These are phyloP conservation scores for Murina feae DNA, from an alignment of 2,113 vertebrate genomes.

Conservation along the genomic window DNA sequence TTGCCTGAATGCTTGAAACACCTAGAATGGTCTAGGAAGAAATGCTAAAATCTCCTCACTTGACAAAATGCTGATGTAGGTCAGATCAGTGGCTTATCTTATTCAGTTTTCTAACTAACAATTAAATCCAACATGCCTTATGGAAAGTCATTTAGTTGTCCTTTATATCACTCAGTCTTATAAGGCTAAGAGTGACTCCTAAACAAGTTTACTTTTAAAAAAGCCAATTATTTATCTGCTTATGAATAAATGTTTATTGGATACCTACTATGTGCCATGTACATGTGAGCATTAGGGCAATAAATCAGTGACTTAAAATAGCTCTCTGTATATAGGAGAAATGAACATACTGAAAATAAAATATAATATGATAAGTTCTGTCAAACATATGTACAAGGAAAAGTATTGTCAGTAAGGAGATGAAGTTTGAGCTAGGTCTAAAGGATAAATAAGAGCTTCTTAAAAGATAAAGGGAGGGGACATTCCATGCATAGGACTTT, in stretches of 20 bases:
- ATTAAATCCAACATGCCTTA: background rate
- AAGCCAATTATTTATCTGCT: background rate
- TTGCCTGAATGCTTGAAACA: background rate
- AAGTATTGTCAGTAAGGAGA: background rate
- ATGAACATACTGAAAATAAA: background rate
- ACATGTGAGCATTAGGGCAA: background rate
- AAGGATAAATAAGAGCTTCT: background rate
- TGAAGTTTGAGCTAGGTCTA: background rate
- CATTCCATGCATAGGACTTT: background rate
- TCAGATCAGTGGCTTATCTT: background rate
- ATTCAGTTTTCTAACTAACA: background rate
- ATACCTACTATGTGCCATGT: background rate
- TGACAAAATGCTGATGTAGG: background rate
- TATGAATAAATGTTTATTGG: conserved; percentile 4
- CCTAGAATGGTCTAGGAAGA: background rate
- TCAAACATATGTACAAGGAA: background rate
- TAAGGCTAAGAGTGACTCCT: background rate
- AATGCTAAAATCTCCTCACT: background rate
- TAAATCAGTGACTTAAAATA: background rate
- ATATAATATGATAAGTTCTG: background rate
- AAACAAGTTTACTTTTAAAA: background rate
- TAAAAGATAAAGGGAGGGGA: background rate
- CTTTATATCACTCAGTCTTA: background rate
- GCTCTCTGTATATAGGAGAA: background rate
- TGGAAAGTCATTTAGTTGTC: background rate